A percentile compares a stretch with the other conserved stretches of the same genome.
Evolutionary conservation across 2,113 vertebrate genomes (phyloP).

Genomic region (Bos indicus): DNA sequence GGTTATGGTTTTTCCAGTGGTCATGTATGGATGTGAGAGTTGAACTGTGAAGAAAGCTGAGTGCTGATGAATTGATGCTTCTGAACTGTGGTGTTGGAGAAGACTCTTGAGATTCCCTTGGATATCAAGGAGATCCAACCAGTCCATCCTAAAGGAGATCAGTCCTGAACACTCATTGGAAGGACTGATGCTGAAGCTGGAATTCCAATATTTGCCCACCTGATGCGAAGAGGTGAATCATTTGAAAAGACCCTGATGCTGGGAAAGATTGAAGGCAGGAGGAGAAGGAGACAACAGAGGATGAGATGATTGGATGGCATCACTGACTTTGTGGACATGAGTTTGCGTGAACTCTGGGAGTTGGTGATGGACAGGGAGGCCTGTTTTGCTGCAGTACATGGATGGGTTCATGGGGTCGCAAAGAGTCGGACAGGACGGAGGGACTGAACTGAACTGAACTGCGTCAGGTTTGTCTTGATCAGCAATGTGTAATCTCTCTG

Average conservation of each 20-base stretch:
- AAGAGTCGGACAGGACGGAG: neutral
- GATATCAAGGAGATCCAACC: neutral
- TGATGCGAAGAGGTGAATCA: neutral
- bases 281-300: rapidly evolving
- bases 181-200: neutral
- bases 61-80: neutral
- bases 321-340: neutral
- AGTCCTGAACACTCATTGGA: neutral
- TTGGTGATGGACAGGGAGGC: neutral
- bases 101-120: neutral
- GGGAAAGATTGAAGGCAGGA: neutral
- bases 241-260: neutral
- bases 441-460: neutral
- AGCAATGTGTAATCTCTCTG: neutral
- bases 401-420: neutral
- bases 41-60: neutral
- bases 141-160: neutral
- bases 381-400: neutral
- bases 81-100: neutral
- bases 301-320: neutral
- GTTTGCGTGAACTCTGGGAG: neutral
- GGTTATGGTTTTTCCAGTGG: neutral
- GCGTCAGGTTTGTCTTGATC: neutral
- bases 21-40: neutral
- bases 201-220: neutral